Conservation (phyloP, 2,797 vertebrate genomes). For the Pangasius krempfi region DNA sequence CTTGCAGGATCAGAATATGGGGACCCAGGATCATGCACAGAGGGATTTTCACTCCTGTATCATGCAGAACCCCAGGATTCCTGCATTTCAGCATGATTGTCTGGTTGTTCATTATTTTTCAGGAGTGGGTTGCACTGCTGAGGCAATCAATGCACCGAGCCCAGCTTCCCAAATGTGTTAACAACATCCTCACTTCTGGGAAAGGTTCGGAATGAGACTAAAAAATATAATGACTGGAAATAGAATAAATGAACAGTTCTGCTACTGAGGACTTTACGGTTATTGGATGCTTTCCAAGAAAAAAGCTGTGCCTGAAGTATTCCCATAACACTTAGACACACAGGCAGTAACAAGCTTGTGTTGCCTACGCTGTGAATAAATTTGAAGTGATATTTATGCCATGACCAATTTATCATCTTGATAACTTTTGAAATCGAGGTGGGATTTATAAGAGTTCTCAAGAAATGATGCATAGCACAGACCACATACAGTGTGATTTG, state of each 20-base stretch:
- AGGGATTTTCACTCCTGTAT: background rate
- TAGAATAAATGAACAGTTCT: slow-evolving; percentile 26
- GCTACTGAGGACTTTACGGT: slow-evolving; percentile 11
- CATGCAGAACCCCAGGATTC: background rate
- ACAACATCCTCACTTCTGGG: slow-evolving; percentile 26
- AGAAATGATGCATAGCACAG: background rate
- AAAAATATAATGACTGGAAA: slow-evolving; percentile 28
- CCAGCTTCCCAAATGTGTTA: slow-evolving; percentile 22
- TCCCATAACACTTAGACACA: slow-evolving; percentile 25
- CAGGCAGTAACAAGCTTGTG: slow-evolving; percentile 34
- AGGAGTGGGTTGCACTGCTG: background rate
- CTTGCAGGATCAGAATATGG: background rate
- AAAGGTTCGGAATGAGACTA: slow-evolving; percentile 10
- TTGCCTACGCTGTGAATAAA: slow-evolving; percentile 27
- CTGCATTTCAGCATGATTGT: background rate
- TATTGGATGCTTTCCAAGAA: slow-evolving; percentile 30
- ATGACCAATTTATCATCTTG: slow-evolving; percentile 30
- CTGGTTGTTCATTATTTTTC: slow-evolving; percentile 15
- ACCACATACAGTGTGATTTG: background rate
- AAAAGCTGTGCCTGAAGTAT: background rate
- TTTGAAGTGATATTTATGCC: slow-evolving; percentile 36
- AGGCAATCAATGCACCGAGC: slow-evolving; percentile 8
- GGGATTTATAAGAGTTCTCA: slow-evolving; percentile 4
- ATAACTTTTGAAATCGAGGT: slow-evolving; percentile 11
- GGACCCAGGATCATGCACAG: background rate